Conservation (phyloP, 2,797 vertebrate genomes). For the Pseudochaenichthys georgianus region DNA sequence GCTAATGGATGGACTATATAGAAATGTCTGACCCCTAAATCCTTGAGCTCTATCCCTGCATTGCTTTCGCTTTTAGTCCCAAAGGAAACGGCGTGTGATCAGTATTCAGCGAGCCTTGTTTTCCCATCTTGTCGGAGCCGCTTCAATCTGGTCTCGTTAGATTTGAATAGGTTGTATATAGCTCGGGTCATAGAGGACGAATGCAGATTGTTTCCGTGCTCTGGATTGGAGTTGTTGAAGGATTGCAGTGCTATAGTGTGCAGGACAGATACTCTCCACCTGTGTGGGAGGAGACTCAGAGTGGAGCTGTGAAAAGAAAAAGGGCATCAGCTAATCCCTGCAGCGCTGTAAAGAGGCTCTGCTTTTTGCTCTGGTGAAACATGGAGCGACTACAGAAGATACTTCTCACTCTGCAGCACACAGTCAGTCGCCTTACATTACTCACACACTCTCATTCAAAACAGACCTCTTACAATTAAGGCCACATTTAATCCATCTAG, state of each 20-base stretch:
- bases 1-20: conserved; percentile 5
- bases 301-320: conserved; percentile 32
- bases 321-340: conserved; percentile 44
- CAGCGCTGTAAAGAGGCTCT: conserved; percentile 34
- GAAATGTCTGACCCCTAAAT: conserved; percentile 19
- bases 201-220: conserved; percentile 23
- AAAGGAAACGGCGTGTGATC: conserved; percentile 47
- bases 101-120: conserved; percentile 65
- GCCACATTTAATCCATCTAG: conserved; percentile 48
- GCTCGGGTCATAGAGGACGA: conserved; percentile 57
- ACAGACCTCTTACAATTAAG: conserved; percentile 27
- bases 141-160: conserved; percentile 66
- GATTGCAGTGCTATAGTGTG: conserved; percentile 22
- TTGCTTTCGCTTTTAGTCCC: not conserved
- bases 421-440: conserved; percentile 21
- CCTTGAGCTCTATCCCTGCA: conserved; percentile 24
- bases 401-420: conserved; percentile 12
- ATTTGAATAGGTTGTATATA: conserved; percentile 65
- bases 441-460: conserved; percentile 41
- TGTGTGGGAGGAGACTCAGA: conserved; percentile 41
- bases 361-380: conserved; percentile 33
- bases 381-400: conserved; percentile 14
- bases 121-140: conserved; percentile 52
- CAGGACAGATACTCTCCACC: conserved; percentile 47
- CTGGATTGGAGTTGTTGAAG: conserved; percentile 33